Conservation (phyloP, 1,140 invertebrate species). For the Atopsyche davidsoni region DNA sequence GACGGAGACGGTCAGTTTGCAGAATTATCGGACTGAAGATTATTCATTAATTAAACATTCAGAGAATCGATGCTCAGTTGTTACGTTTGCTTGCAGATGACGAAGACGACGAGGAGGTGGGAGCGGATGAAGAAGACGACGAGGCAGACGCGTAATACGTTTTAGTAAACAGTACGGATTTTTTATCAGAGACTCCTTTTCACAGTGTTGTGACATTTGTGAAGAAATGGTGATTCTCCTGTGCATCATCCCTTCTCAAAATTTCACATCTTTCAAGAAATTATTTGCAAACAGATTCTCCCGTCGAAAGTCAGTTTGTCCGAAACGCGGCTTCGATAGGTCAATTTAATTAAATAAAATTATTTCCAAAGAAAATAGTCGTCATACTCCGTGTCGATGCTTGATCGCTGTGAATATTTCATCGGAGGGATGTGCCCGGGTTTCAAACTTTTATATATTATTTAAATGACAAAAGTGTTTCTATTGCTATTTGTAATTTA, state of each 20-base stretch:
- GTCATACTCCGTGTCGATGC: not conserved
- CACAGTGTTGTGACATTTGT: conserved; percentile 31
- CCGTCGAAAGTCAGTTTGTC: not conserved
- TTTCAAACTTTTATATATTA: conserved; percentile 25
- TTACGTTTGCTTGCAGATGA: conserved; percentile 51
- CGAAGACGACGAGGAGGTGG: conserved; percentile 49
- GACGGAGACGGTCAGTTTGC: conserved; percentile 54
- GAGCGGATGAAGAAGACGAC: conserved; percentile 55
- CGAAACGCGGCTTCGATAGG: not conserved
- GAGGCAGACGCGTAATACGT: conserved; percentile 55
- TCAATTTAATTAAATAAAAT: not conserved
- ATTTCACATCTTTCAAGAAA: conserved; percentile 10
- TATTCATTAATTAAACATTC: too few species aligned
- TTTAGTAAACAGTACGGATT: conserved; percentile 26
- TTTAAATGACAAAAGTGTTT: conserved; percentile 27
- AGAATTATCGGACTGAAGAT: too few species aligned
- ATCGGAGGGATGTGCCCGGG: conserved; percentile 16
- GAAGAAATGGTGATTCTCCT: conserved; percentile 29
- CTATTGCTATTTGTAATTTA: conserved; percentile 15
- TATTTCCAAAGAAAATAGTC: not conserved
- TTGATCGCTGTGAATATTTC: not conserved
- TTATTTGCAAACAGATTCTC: not conserved
- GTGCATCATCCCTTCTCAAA: conserved; percentile 18
- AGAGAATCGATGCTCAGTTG: too few species aligned
- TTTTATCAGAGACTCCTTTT: conserved; percentile 30